Evolutionary conservation across 2,113 vertebrate species (phyloP), one percentile per base, ranked within the genome.

Genomic region (Choloepus hoffmanni): DNA sequence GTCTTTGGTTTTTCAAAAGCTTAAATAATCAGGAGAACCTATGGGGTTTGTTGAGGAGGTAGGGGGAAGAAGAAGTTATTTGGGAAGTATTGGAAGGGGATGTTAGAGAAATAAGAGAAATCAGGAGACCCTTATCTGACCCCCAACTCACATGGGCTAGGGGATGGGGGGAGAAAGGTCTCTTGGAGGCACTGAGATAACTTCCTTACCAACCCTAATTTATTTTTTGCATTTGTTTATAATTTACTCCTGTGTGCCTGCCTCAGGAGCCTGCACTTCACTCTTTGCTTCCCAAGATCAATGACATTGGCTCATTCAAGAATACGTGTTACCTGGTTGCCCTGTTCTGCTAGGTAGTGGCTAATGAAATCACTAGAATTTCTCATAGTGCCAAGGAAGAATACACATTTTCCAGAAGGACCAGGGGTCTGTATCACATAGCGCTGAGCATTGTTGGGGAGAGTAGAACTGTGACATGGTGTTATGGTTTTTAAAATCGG

Each of bases 341-440:
- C 81, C 63, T 91, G n/a, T 90, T 95, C 77, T 91, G 65, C 50
- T 1, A 63, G 60, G 33, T 26, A 28, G 53, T 36, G 24, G 6
- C 85, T 95, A 96, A 74, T 60, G 28, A 90, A 36, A 65, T 62
- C 40, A 13, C 13, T 33, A 18, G 50, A 93, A 48, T 60, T 94
- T 95, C 53, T 84, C 26, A 3, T 70, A 40, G 24, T 79, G 72
- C 3, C 24, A 84, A 81, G 50, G 60, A 72, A 67, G 19, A 93
- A 45, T 73, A 11, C 19, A 92, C 26, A 58, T 70, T 73, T 85
- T 79, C 43, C 33, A 68, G 77, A 82, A 70, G 36, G 77, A 58
- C 7, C 18, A 33, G 23, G 11, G 11, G 0, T 93, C 68, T 53
- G n/a, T 58, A 28, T 93, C 74, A 63, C 11, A 72, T 13, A 72